Evolutionary conservation across 2,888 invertebrate species (phyloP).

Genomic region (Pseudanteris insignis): DNA sequence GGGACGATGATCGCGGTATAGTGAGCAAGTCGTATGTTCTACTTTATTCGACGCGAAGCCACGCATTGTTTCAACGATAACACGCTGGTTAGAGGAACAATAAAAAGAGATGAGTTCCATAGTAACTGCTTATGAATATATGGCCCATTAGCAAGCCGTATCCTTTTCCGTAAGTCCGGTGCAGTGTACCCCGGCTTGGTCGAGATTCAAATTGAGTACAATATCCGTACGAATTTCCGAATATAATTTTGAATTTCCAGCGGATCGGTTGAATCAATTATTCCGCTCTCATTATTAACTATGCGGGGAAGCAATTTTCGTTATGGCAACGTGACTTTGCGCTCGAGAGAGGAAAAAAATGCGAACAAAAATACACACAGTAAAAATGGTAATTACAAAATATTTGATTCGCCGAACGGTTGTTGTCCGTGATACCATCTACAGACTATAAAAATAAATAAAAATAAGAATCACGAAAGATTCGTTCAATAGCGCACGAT

Average conservation of each 20-base stretch:
- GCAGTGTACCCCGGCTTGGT: slow-evolving; percentile 8
- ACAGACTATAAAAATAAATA: too few relatives aligned
- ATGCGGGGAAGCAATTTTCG: slow-evolving; percentile 15
- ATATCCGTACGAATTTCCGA: slow-evolving; percentile 41
- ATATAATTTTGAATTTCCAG: slow-evolving; percentile 31
- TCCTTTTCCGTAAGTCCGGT: slow-evolving; percentile 34
- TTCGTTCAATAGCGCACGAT: too few relatives aligned
- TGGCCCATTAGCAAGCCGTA: slow-evolving; percentile 41
- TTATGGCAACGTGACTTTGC: slow-evolving; percentile 16
- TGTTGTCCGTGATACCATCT: too few relatives aligned
- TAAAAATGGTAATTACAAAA: too few relatives aligned
- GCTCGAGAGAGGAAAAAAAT: too few relatives aligned
- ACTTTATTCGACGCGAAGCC: slow-evolving; percentile 41
- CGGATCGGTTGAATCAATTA: slow-evolving; percentile 36
- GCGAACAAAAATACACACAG: too few relatives aligned
- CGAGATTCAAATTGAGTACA: slow-evolving; percentile 39
- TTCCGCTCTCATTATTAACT: slow-evolving; percentile 12
- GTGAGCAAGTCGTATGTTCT: slow-evolving; percentile 42
- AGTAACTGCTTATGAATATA: slow-evolving; percentile 47
- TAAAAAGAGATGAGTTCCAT: slow-evolving; percentile 44
- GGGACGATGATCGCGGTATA: slow-evolving; percentile 29
- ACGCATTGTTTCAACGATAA: slow-evolving; percentile 45
- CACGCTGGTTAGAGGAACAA: slow-evolving; percentile 41
- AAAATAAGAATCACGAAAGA: too few relatives aligned
- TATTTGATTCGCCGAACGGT: too few relatives aligned